Percentiles rank a stretch among this genome's conserved stretches.
Conservation (phyloP, 2,888 invertebrate species). For the Pandemis heparana region DNA sequence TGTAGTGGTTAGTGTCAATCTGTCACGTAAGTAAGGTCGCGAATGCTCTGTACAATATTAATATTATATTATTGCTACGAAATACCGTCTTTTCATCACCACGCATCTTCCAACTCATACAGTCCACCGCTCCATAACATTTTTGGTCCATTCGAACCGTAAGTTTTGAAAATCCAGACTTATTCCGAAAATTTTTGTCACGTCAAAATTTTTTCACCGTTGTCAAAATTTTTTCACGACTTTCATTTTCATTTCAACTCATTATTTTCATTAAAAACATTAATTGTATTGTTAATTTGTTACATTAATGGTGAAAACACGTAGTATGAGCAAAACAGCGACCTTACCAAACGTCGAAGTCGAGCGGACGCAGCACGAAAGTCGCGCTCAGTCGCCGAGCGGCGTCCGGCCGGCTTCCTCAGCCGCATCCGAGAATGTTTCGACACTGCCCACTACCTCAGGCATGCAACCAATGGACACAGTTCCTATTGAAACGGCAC, state of each 20-base stretch:
- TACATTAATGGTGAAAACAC: neutral
- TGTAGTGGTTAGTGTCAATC: too few relatives aligned
- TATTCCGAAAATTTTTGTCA: neutral
- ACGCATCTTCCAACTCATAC: too few relatives aligned
- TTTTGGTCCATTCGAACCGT: neutral
- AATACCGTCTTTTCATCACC: too few relatives aligned
- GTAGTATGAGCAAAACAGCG: neutral
- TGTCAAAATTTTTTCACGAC: neutral
- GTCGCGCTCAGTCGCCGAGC: neutral
- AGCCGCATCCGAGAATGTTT: too few relatives aligned
- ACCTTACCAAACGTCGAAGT: neutral
- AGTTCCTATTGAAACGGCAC: too few relatives aligned
- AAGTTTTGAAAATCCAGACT: neutral
- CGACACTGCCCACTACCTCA: too few relatives aligned
- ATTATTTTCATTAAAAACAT: too few relatives aligned
- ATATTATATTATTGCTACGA: too few relatives aligned
- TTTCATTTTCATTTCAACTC: neutral
- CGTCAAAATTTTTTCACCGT: too few relatives aligned
- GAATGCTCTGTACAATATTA: too few relatives aligned
- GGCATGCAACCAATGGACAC: too few relatives aligned
- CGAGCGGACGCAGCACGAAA: neutral
- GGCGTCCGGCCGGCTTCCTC: neutral
- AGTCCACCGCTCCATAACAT: neutral
- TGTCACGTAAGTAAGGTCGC: too few relatives aligned
- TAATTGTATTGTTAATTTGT: neutral